Conservation (phyloP, 2,888 invertebrate genomes). For the Automeris io region DNA sequence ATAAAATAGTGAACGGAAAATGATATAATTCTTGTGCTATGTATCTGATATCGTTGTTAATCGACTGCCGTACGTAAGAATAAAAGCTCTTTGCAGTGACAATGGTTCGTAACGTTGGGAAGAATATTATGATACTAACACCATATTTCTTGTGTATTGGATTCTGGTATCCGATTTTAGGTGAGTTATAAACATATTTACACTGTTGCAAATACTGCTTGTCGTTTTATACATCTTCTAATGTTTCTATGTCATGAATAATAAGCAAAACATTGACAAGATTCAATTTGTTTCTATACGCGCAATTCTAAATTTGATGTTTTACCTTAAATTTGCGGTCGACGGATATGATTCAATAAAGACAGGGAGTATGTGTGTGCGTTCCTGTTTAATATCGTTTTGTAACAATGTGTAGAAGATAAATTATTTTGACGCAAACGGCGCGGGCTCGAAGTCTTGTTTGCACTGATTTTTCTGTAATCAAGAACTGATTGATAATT, state of each 20-base stretch:
- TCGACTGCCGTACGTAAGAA: conserved; percentile 50
- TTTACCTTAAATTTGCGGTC: conserved; percentile 29
- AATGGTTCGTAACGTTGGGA: conserved; percentile 59
- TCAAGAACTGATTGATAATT: no score
- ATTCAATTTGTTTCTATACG: conserved; percentile 15
- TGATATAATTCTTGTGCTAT: conserved; percentile 56
- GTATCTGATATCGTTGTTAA: conserved; percentile 42
- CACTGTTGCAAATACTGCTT: conserved; percentile 8
- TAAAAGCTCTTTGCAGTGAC: conserved; percentile 68
- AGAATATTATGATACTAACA: conserved; percentile 56
- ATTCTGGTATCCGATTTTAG: conserved; percentile 56
- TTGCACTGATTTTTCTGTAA: no score
- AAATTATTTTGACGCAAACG: no score
- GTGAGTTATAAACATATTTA: conserved; percentile 43
- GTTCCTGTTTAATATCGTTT: conserved; percentile 18
- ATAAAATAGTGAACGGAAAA: conserved; percentile 49
- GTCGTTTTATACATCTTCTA: background rate
- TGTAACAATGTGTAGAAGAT: no score
- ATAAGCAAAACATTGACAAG: conserved; percentile 6
- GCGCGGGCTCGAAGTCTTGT: no score
- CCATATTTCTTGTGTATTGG: conserved; percentile 65
- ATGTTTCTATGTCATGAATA: conserved; percentile 2
- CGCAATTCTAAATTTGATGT: conserved; percentile 34
- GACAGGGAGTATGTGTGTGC: conserved; percentile 19
- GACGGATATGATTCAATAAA: conserved; percentile 19